These are phyloP conservation scores for Okapia johnstoni DNA, from an alignment of 2,113 vertebrate genomes.

Conservation along the genomic window DNA sequence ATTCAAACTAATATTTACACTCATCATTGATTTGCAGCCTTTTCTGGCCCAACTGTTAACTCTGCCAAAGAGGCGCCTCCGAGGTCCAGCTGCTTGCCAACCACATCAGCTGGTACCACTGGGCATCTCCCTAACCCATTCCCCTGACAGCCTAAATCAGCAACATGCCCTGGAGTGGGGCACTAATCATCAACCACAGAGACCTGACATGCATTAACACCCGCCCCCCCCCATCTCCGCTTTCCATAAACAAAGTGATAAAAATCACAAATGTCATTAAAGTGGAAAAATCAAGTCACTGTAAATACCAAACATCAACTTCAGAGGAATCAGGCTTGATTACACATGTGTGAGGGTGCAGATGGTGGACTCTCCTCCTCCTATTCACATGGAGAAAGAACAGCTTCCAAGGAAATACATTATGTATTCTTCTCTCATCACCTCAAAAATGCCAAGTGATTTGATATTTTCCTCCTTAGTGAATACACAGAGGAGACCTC, in stretches of 20 bases:
- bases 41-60: constrained; percentile 58
- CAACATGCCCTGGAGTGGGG: background rate
- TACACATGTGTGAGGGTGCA: background rate
- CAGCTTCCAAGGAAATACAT: background rate
- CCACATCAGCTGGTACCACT: constrained; percentile 58
- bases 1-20: constrained; percentile 60
- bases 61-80: constrained; percentile 44
- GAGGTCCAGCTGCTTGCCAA: constrained; percentile 63
- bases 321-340: background rate
- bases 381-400: background rate
- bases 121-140: constrained; percentile 3
- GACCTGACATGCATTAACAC: constrained; percentile 13
- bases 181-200: background rate
- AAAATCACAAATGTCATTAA: constrained; percentile 30
- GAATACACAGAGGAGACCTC: background rate
- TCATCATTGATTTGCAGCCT: background rate
- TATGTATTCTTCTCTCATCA: background rate
- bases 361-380: background rate
- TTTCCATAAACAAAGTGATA: background rate
- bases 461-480: background rate
- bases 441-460: background rate
- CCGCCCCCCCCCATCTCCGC: background rate
- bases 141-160: constrained; percentile 32
- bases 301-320: background rate
- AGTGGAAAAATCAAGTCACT: constrained; percentile 17